Evolutionary conservation across 2,113 vertebrate species (phyloP).

Genomic region (Ascaphus truei): DNA sequence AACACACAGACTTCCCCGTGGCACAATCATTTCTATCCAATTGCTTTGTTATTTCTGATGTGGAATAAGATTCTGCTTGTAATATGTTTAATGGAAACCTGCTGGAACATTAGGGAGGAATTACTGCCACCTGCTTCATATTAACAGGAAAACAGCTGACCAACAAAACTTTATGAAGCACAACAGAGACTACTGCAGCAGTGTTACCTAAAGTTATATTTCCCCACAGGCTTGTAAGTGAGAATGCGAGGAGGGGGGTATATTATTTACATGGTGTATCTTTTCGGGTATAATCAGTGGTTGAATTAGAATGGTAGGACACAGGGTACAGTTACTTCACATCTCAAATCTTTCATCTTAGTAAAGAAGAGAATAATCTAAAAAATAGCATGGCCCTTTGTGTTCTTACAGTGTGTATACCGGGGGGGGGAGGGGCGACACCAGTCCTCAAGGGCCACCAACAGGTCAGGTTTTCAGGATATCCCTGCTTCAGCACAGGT

Average conservation of each 20-base stretch:
- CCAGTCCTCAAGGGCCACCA: too few species aligned
- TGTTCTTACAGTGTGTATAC: too few species aligned
- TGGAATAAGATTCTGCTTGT: not conserved
- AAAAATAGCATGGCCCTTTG: too few species aligned
- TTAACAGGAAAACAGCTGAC: slow-evolving; percentile 27
- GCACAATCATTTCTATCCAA: not conserved
- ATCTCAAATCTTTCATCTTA: too few species aligned
- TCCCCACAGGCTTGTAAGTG: slow-evolving; percentile 20
- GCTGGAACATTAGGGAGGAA: slow-evolving; percentile 19
- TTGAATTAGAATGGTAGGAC: slow-evolving; percentile 14
- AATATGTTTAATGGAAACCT: slow-evolving; percentile 8
- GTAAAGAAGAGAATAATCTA: too few species aligned
- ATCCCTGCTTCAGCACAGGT: too few species aligned
- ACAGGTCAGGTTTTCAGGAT: too few species aligned
- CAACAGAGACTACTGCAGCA: slow-evolving; percentile 30
- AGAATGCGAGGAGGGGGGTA: slow-evolving; percentile 16
- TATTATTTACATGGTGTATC: not conserved
- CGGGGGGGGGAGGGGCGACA: too few species aligned
- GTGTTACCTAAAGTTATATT: slow-evolving; percentile 3
- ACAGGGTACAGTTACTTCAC: too few species aligned
- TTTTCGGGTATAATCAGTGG: slow-evolving; percentile 2
- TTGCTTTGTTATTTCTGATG: not conserved
- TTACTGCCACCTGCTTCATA: slow-evolving; percentile 27
- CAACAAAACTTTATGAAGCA: slow-evolving; percentile 37
- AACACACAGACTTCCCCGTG: too few species aligned